Evolutionary conservation across 1,140 invertebrate species (phyloP).

Genomic region (Heliconius congener): DNA sequence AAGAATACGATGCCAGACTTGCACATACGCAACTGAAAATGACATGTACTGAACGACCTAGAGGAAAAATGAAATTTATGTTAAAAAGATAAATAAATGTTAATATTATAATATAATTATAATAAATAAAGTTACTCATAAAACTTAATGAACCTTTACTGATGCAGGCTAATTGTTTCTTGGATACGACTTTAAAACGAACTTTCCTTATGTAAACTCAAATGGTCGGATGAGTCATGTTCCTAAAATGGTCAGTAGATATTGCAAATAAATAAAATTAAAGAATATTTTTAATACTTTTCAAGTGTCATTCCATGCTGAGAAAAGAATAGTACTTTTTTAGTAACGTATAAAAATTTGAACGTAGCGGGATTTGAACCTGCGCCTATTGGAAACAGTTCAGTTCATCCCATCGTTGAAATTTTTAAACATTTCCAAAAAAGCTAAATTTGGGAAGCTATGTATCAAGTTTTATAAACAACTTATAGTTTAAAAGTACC

Average conservation of each 20-base stretch:
- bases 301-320: no score
- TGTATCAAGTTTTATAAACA: no score
- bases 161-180: constrained; percentile 10
- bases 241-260: background rate
- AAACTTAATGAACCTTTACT: background rate
- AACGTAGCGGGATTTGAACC: no score
- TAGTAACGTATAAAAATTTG: no score
- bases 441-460: background rate
- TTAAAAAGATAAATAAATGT: background rate
- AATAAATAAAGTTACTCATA: background rate
- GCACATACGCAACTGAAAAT: background rate
- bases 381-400: no score
- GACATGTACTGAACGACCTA: background rate
- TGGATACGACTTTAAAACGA: constrained; percentile 21
- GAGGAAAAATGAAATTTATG: background rate
- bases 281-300: no score
- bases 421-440: no score
- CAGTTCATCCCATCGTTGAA: no score
- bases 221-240: background rate
- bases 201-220: background rate
- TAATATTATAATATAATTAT: background rate
- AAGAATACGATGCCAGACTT: constrained; percentile 17
- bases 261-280: constrained; percentile 22
- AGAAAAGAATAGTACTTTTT: no score
- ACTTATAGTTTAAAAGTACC: no score